phyloP scores from a whole-genome alignment of 2,888 invertebrate species.

The Apodemia zela region DNA sequence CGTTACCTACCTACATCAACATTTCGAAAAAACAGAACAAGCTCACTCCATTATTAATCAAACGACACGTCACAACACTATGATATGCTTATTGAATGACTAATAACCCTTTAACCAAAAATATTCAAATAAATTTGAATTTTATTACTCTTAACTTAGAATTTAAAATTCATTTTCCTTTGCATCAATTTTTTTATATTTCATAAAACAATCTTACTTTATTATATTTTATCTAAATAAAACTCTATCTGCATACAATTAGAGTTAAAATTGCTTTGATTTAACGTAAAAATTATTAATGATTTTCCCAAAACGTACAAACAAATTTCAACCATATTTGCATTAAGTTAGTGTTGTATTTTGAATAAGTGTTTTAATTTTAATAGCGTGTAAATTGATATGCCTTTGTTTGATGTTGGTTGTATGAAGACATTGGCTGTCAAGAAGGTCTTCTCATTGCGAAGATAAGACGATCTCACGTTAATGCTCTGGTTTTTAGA shows the following conservation, averaged over 20 bases:
- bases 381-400: constrained; percentile 65
- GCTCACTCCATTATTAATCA: constrained; percentile 76
- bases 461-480: constrained; percentile 12
- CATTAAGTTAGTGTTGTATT: constrained; percentile 24
- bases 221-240: background rate
- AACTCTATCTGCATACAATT: background rate
- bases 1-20: constrained; percentile 54
- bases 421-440: constrained; percentile 75
- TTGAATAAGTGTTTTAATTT: constrained; percentile 36
- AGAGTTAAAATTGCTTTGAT: background rate
- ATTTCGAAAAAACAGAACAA: constrained; percentile 57
- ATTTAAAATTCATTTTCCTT: background rate
- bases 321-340: constrained; percentile 24
- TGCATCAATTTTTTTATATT: constrained; percentile 2
- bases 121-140: background rate
- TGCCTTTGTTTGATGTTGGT: constrained; percentile 58
- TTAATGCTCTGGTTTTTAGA: constrained; percentile 14
- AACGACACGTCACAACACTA: constrained; percentile 75
- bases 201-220: background rate
- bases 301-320: background rate
- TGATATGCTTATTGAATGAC: constrained; percentile 74
- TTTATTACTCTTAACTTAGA: background rate
- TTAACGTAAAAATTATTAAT: background rate
- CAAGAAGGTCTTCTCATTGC: constrained; percentile 50
- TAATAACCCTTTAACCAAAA: constrained; percentile 48